These are phyloP conservation scores for Gallinago undulata DNA, from an alignment of 2,113 vertebrate genomes.

Conservation along the genomic window DNA sequence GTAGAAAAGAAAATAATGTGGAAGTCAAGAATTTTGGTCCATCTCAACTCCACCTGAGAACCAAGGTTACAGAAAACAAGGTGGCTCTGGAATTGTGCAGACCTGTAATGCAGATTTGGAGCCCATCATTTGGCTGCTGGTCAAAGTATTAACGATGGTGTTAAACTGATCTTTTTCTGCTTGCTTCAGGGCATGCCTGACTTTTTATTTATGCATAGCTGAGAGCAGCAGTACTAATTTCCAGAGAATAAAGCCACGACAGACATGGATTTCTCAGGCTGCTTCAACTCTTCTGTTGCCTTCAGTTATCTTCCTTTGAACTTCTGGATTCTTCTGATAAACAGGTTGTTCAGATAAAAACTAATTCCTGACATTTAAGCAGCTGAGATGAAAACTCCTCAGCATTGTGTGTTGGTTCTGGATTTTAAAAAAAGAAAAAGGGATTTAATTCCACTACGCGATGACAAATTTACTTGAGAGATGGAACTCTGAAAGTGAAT, in stretches of 20 bases:
- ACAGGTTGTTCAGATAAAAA: constrained; percentile 15
- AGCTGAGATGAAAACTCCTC: not conserved
- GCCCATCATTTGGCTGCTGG: not conserved
- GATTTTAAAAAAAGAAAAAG: not conserved
- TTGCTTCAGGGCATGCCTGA: not conserved
- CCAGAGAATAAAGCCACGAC: not conserved
- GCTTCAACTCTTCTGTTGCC: not conserved
- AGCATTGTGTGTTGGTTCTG: not conserved
- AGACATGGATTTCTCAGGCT: not conserved
- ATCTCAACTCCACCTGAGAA: not conserved
- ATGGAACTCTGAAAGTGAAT: not conserved
- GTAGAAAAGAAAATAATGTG: not conserved
- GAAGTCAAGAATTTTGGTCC: not conserved
- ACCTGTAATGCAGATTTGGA: not conserved
- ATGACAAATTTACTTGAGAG: not conserved
- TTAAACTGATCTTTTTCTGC: not conserved
- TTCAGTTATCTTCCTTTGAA: constrained; percentile 13
- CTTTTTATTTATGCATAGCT: not conserved
- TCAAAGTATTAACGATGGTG: not conserved
- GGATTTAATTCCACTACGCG: not conserved
- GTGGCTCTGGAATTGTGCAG: not conserved
- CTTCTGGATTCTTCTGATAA: constrained; percentile 1
- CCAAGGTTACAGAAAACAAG: too few species aligned
- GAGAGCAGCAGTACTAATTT: not conserved
- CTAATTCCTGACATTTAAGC: not conserved